Evolutionary conservation across 2,797 vertebrate species (phyloP).

Genomic region (Scarus forsteni): DNA sequence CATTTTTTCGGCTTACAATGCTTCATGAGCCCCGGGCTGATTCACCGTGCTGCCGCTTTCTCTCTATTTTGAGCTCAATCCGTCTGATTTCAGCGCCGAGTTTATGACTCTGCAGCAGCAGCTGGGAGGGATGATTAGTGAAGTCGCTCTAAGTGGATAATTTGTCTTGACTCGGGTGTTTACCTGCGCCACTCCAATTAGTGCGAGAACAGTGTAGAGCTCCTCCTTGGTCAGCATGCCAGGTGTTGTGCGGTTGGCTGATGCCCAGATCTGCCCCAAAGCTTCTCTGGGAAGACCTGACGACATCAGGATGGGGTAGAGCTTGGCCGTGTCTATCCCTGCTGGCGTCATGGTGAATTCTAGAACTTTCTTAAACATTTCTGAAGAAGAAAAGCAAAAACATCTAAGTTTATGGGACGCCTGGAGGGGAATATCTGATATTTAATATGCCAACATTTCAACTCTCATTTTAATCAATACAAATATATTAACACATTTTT

Average conservation of each 20-base stretch:
- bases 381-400: constrained; percentile 72
- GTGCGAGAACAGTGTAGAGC: constrained; percentile 93
- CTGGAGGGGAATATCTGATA: too few relatives aligned
- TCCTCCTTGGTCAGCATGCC: constrained; percentile 98
- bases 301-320: constrained; percentile 97
- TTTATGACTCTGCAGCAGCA: constrained; percentile 25
- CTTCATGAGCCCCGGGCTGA: constrained; percentile 38
- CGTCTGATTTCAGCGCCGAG: constrained; percentile 33
- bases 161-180: constrained; percentile 26
- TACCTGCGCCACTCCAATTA: constrained; percentile 98
- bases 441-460: too few relatives aligned
- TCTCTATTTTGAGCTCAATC: constrained; percentile 22
- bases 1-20: constrained; percentile 43
- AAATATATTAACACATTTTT: too few relatives aligned
- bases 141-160: constrained; percentile 36
- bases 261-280: constrained; percentile 98
- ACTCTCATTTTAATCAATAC: too few relatives aligned
- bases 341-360: constrained; percentile 93
- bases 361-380: constrained; percentile 96
- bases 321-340: constrained; percentile 96
- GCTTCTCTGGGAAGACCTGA: constrained; percentile 97
- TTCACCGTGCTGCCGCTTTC: constrained; percentile 21
- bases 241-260: constrained; percentile 96
- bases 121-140: constrained; percentile 34
- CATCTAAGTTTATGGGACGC: neutral